These are phyloP conservation scores for Noctua pronuba DNA, from an alignment of 2,888 invertebrate genomes.

Conservation along the genomic window DNA sequence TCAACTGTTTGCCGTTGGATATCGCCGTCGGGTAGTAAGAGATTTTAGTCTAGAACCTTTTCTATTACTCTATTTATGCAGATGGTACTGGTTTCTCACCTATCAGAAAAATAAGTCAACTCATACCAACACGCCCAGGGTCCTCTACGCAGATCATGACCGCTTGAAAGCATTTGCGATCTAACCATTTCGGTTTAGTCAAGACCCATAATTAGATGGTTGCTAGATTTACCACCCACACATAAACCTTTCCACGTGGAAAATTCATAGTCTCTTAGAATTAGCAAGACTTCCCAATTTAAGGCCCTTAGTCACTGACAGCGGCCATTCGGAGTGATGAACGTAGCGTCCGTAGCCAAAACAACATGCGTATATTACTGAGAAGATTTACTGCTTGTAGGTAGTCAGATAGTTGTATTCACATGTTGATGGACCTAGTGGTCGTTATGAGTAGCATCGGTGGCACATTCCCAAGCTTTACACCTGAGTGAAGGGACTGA, in stretches of 20 bases:
- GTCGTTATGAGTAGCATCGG: slow-evolving; percentile 17
- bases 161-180: background rate
- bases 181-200: background rate
- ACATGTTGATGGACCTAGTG: slow-evolving; percentile 43
- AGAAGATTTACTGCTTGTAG: slow-evolving; percentile 33
- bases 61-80: background rate
- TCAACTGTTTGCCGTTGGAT: background rate
- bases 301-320: slow-evolving; percentile 44
- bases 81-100: background rate
- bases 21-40: too few species aligned
- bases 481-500: background rate
- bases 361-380: slow-evolving; percentile 20
- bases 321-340: slow-evolving; percentile 32
- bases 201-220: background rate
- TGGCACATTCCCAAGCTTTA: slow-evolving; percentile 32
- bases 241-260: slow-evolving; percentile 22
- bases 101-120: background rate
- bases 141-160: background rate
- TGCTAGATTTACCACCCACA: background rate
- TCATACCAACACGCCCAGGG: background rate
- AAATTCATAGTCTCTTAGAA: slow-evolving; percentile 27
- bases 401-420: slow-evolving; percentile 31
- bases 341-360: slow-evolving; percentile 37
- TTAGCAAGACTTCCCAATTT: slow-evolving; percentile 39
- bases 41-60: background rate